Evolutionary conservation across 2,113 vertebrate species (phyloP), one percentile per base, ranked within the genome.

Genomic region (Solea senegalensis): DNA sequence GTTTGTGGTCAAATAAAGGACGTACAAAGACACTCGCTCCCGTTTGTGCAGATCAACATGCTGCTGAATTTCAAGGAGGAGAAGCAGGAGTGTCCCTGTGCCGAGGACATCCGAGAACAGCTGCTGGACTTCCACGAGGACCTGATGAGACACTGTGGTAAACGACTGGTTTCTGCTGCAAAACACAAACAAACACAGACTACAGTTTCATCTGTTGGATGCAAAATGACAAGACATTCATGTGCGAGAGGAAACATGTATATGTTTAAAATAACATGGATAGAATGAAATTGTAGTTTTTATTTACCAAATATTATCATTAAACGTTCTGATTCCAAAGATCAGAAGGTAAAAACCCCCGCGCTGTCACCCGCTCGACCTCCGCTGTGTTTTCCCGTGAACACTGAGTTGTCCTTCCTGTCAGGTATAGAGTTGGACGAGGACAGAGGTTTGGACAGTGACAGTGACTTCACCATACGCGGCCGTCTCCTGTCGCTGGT

Each of bases 61-160:
- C 93, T 98, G 76, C 92, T 98, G 88, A 96, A 96, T 89, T 99
- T 99, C 65, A 99, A 98, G 84, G 95, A 96, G 76, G 95, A 96
- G 61, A 98, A 98, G 92, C 95, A 89, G 78, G 97, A 98, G 51
- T 98, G 96, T 84, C 97, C 97, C 3, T 98, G 96, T 83, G 95
- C 97, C 1, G 94, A 96, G 72, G 94, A 95, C 88, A 96, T 98
- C 83, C 86, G 94, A 52, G 96, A 97, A 68, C 95, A 97, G 15
- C 94, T 98, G 40, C 78, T 97, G 11, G 96, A 98, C 86, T 99
- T 99, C 82, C 97, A 98, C 8, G 95, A 97, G 76, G 97, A 99
- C 78, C 87, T 99, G 66, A 98, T 99, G 97, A 93, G 93, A 48
- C 97, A 99, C 73, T 99, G 97, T 89, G 97, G 97, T 98, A 93